These are phyloP conservation scores for Tuberolachnus salignus DNA, from an alignment of 2,888 invertebrate genomes.

Conservation along the genomic window DNA sequence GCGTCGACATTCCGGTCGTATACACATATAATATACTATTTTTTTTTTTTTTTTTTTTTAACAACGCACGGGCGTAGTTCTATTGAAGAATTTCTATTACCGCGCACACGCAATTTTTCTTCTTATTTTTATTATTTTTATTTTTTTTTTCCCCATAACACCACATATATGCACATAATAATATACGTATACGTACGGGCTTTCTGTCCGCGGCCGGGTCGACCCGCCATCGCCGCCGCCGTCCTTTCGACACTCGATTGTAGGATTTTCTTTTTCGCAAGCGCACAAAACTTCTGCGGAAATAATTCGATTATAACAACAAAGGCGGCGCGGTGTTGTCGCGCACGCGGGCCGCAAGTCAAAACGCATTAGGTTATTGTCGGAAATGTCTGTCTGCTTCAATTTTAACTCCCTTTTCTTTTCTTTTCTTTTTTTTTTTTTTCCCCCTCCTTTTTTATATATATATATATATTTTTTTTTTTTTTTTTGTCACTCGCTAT, in stretches of 20 bases:
- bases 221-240: not conserved
- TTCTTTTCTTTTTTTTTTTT: no score
- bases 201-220: not conserved
- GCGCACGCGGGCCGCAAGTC: slow-evolving; percentile 39
- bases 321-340: slow-evolving; percentile 49
- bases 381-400: slow-evolving; percentile 54
- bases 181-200: not conserved
- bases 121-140: slow-evolving; percentile 17
- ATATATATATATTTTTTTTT: no score
- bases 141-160: slow-evolving; percentile 4
- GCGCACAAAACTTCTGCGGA: slow-evolving; percentile 41
- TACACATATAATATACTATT: not conserved
- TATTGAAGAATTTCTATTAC: slow-evolving; percentile 46
- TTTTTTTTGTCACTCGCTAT: not conserved
- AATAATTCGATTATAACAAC: slow-evolving; percentile 55
- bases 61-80: slow-evolving; percentile 4
- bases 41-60: no score
- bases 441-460: no score
- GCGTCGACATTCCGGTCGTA: not conserved
- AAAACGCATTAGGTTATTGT: slow-evolving; percentile 55
- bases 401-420: slow-evolving; percentile 36
- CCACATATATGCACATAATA: slow-evolving; percentile 5
- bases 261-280: slow-evolving; percentile 31
- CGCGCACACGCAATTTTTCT: not conserved
- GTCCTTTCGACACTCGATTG: slow-evolving; percentile 47